phyloP scores from a whole-genome alignment of 2,113 vertebrate species.

The Rhegmatorhina hoffmannsi region DNA sequence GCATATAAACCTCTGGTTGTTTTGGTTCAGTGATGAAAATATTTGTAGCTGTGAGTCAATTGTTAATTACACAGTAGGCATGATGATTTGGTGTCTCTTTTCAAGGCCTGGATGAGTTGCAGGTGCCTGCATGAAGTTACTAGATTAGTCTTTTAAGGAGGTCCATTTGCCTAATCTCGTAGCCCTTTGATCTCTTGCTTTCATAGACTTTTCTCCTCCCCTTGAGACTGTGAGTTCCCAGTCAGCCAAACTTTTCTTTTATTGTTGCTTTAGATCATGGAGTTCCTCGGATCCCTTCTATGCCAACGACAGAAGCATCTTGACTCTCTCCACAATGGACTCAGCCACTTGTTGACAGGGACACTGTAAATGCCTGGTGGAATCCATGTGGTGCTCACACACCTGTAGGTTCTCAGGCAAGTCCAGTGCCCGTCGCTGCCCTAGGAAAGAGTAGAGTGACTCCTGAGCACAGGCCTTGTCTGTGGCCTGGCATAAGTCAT shows the following conservation, averaged over 20 bases:
- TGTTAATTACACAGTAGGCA: not conserved
- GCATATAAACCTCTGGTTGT: not conserved
- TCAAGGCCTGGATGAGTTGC: not conserved
- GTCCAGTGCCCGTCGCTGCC: conserved; percentile 16
- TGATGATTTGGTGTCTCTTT: not conserved
- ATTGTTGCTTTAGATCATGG: conserved; percentile 94
- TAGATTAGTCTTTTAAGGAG: not conserved
- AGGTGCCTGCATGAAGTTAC: not conserved
- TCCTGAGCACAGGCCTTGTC: not conserved
- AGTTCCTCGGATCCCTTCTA: conserved; percentile 88
- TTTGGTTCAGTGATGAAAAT: not conserved
- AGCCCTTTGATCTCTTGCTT: not conserved
- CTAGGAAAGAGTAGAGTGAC: not conserved
- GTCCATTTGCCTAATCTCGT: not conserved
- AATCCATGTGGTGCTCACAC: conserved; percentile 38
- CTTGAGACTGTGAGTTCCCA: conserved; percentile 43
- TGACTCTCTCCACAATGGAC: conserved; percentile 95
- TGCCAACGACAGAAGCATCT: conserved; percentile 93
- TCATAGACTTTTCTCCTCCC: conserved; percentile 3
- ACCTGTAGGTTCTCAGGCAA: not conserved
- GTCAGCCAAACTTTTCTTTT: conserved; percentile 83
- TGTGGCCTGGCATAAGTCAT: not conserved
- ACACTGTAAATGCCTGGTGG: conserved; percentile 61
- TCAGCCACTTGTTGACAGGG: conserved; percentile 84
- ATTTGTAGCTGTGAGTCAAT: not conserved